A percentile compares a stretch with the other conserved stretches of the same genome.
These are phyloP conservation scores for Subacronicta megacephala DNA, from an alignment of 2,888 invertebrate species.

Conservation along the genomic window DNA sequence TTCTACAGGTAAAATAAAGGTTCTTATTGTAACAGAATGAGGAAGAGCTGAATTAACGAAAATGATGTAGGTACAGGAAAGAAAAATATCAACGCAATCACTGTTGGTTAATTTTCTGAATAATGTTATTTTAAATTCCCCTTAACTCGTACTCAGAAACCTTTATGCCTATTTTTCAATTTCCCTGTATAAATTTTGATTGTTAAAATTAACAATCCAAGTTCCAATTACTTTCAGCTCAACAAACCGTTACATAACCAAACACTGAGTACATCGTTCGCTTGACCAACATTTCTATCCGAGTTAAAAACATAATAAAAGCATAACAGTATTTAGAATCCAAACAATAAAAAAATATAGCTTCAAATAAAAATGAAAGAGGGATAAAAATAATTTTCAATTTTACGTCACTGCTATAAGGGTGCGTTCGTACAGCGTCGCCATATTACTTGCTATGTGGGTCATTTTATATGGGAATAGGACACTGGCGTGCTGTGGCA, in stretches of 20 bases:
- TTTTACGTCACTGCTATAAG: conserved; percentile 26
- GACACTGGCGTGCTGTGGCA: neutral
- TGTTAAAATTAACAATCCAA: conserved; percentile 7
- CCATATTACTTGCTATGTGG: conserved; percentile 9
- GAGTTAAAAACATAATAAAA: conserved; percentile 48
- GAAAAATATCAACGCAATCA: no score
- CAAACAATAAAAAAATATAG: conserved; percentile 34
- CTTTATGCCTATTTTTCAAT: conserved; percentile 1
- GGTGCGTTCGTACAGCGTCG: conserved; percentile 3
- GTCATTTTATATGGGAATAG: conserved; percentile 6
- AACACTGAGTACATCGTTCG: neutral
- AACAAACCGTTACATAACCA: conserved; percentile 3
- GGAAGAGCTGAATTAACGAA: no score
- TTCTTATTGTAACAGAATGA: no score
- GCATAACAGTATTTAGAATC: conserved; percentile 48
- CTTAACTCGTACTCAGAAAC: no score
- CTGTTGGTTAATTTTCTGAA: no score
- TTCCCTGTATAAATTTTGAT: neutral
- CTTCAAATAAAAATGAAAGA: conserved; percentile 37
- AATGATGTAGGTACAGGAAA: no score
- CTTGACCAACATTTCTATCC: conserved; percentile 31
- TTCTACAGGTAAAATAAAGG: no score
- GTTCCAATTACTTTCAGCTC: conserved; percentile 1
- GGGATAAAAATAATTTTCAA: conserved; percentile 54
- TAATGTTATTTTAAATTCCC: no score